A percentile compares a stretch with the other conserved stretches of the same genome.
Conservation (phyloP, 2,797 vertebrate species). For the Cirrhinus molitorella region DNA sequence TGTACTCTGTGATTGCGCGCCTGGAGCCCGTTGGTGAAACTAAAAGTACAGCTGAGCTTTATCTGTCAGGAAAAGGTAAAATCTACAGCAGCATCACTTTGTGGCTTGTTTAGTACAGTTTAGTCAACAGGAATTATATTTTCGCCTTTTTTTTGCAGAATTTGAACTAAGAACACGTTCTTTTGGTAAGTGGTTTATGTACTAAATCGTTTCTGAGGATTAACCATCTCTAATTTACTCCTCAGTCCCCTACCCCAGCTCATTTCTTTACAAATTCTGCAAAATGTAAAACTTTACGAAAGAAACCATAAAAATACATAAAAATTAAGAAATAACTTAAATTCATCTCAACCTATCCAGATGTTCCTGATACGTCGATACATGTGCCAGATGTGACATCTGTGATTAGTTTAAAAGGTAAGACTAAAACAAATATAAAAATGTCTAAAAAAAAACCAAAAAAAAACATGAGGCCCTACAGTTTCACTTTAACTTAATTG, state of each 20-base stretch:
- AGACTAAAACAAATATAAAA: constrained; percentile 54
- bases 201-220: constrained; percentile 62
- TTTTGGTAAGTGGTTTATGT: constrained; percentile 83
- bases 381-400: constrained; percentile 78
- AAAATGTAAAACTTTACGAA: constrained; percentile 6
- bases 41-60: constrained; percentile 91
- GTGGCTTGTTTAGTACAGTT: not conserved
- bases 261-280: constrained; percentile 3
- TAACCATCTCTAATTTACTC: not conserved
- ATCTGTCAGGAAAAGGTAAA: constrained; percentile 91
- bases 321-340: constrained; percentile 16
- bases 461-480: not conserved
- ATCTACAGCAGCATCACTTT: constrained; percentile 51
- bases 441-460: not conserved
- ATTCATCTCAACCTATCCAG: constrained; percentile 72
- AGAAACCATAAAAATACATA: not conserved
- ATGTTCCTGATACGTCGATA: constrained; percentile 86
- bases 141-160: constrained; percentile 81
- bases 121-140: constrained; percentile 55
- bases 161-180: constrained; percentile 87
- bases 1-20: constrained; percentile 91
- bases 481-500: not conserved
- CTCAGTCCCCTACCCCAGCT: not conserved
- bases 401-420: constrained; percentile 84
- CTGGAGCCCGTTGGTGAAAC: constrained; percentile 91